A percentile compares a stretch with the other conserved stretches of the same genome.
Conservation (phyloP, 2,888 invertebrate species). For the Craniophora ligustri region DNA sequence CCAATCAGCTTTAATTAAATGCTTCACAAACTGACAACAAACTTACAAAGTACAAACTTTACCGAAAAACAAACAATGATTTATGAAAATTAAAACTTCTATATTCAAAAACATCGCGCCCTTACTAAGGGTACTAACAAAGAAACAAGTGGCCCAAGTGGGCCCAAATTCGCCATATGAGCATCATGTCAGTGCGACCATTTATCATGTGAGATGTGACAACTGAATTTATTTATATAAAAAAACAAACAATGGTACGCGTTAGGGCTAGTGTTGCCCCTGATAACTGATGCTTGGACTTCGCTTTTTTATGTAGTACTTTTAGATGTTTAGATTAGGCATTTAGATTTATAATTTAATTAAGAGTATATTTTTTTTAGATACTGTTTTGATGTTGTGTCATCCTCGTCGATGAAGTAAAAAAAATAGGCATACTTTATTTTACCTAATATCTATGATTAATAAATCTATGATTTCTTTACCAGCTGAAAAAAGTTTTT, state of each 20-base stretch:
- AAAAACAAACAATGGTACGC: constrained; percentile 83
- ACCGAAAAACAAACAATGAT: constrained; percentile 34
- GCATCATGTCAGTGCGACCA: constrained; percentile 79
- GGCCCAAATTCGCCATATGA: constrained; percentile 85
- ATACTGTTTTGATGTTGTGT: too few species aligned
- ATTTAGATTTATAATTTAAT: background rate
- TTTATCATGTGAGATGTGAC: constrained; percentile 86
- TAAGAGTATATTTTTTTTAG: too few species aligned
- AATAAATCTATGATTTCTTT: too few species aligned
- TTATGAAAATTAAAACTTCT: constrained; percentile 14
- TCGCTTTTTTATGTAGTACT: constrained; percentile 67
- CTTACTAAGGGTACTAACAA: constrained; percentile 59
- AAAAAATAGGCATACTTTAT: too few species aligned
- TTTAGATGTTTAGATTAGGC: constrained; percentile 38
- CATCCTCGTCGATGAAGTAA: too few species aligned
- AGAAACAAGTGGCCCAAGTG: constrained; percentile 84
- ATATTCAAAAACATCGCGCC: constrained; percentile 63
- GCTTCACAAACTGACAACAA: background rate
- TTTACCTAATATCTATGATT: too few species aligned
- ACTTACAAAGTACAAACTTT: background rate
- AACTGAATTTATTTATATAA: constrained; percentile 87
- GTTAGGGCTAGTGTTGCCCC: constrained; percentile 73
- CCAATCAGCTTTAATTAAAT: background rate
- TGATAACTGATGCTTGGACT: constrained; percentile 72
- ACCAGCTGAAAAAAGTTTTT: too few species aligned